Conservation (phyloP, 2,797 vertebrate species). For the Hyperoplus immaculatus region DNA sequence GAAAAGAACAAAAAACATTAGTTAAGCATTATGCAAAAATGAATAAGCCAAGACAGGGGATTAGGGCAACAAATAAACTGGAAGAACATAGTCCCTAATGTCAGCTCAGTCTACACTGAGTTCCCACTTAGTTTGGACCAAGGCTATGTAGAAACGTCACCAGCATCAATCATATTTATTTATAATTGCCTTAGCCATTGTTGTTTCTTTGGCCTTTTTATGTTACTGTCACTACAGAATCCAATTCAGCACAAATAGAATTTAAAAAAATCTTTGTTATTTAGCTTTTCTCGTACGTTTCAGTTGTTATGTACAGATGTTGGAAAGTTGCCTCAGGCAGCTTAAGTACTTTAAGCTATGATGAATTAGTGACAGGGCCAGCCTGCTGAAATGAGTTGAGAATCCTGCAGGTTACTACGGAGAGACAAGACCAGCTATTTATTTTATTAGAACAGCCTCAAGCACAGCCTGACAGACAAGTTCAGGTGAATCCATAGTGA, state of each 20-base stretch:
- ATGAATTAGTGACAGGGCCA: constrained; percentile 48
- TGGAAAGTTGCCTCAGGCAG: not conserved
- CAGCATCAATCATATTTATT: not conserved
- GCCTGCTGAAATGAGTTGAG: not conserved
- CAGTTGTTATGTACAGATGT: constrained; percentile 3
- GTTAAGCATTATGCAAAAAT: not conserved
- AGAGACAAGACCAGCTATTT: constrained; percentile 5
- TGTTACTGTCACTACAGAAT: not conserved
- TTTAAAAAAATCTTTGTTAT: not conserved
- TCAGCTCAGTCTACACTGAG: not conserved
- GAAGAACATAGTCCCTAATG: not conserved
- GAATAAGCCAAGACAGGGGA: not conserved
- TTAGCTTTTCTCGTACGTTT: not conserved
- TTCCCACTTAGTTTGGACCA: not conserved
- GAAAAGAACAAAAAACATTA: not conserved
- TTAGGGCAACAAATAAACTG: not conserved
- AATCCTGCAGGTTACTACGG: not conserved
- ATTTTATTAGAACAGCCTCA: constrained; percentile 15
- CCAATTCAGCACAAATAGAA: not conserved
- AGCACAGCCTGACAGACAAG: not conserved
- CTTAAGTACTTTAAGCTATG: constrained; percentile 1
- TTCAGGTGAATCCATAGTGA: not conserved
- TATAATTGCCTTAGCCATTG: not conserved
- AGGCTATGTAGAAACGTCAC: not conserved
- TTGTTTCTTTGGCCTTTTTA: not conserved